phyloP scores from a whole-genome alignment of 2,888 invertebrate genomes.

The Sinotaia quadrata region DNA sequence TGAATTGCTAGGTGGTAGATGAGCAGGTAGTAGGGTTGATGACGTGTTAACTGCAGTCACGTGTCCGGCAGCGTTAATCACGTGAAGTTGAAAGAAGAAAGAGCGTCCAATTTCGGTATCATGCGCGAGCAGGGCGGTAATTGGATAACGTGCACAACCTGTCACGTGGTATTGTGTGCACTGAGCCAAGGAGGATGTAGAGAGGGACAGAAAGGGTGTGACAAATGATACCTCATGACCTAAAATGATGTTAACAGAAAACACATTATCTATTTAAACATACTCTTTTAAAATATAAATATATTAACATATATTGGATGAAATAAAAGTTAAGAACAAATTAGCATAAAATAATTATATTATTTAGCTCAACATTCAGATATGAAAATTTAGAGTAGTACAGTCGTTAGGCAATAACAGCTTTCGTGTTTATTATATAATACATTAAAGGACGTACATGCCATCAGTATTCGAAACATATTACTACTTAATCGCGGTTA shows the following conservation, averaged over 20 bases:
- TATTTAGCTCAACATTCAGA: too few species aligned
- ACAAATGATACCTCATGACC: conserved; percentile 10
- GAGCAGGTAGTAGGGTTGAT: conserved; percentile 27
- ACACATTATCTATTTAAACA: too few species aligned
- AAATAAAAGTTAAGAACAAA: too few species aligned
- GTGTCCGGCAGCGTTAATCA: conserved; percentile 42
- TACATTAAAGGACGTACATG: too few species aligned
- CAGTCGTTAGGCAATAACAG: too few species aligned
- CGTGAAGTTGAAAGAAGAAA: conserved; percentile 37
- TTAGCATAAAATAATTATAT: too few species aligned
- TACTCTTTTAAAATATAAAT: too few species aligned
- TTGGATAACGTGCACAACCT: conserved; percentile 23
- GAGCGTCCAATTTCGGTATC: conserved; percentile 20
- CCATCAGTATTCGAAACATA: too few species aligned
- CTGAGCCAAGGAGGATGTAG: neutral
- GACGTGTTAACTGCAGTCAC: conserved; percentile 29
- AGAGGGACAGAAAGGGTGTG: conserved; percentile 18
- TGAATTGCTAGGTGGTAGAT: conserved; percentile 26
- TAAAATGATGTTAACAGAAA: too few species aligned
- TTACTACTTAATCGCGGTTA: neutral
- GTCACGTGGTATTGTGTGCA: conserved; percentile 6
- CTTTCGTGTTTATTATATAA: too few species aligned
- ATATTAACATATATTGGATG: too few species aligned
- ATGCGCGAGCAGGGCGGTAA: conserved; percentile 23
- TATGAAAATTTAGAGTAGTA: too few species aligned